Conservation (phyloP, 2,113 vertebrate species). For the Myiozetetes cayanensis region DNA sequence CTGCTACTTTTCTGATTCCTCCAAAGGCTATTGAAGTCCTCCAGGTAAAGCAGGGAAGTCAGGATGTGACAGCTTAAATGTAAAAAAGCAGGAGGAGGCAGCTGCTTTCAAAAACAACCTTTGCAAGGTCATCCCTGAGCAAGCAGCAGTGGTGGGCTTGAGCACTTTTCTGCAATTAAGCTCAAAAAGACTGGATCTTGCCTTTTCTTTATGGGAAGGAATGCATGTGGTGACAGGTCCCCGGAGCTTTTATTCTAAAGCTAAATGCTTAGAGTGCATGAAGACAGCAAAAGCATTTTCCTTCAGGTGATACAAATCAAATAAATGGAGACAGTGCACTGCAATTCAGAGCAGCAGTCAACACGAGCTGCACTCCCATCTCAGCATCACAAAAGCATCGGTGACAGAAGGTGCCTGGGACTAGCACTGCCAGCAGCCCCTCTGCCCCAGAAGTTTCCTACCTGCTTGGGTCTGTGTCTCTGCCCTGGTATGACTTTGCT, state of each 20-base stretch:
- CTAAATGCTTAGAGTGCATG: conserved; percentile 47
- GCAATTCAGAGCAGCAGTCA: background rate
- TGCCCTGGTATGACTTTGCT: background rate
- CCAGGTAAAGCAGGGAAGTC: background rate
- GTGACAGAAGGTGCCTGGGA: background rate
- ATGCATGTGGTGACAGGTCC: conserved; percentile 14
- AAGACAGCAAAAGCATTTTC: conserved; percentile 53
- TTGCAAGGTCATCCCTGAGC: background rate
- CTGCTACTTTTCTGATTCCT: background rate
- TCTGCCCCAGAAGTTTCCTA: fast-evolving
- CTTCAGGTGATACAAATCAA: conserved; percentile 50
- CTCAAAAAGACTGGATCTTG: conserved; percentile 12
- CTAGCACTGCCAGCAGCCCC: background rate
- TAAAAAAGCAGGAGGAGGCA: background rate
- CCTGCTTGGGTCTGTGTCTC: fast-evolving
- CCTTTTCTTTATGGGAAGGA: conserved; percentile 2
- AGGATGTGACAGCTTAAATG: background rate
- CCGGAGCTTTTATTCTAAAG: conserved; percentile 60
- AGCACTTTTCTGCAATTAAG: conserved; percentile 2
- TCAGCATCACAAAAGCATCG: fast-evolving
- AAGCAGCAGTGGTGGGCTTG: background rate
- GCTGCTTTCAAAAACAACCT: conserved; percentile 10
- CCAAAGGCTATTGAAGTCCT: background rate
- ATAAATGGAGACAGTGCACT: conserved; percentile 15
- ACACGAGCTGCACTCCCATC: background rate